These are phyloP conservation scores for Pantala flavescens DNA, from an alignment of 1,140 invertebrate genomes.

Conservation along the genomic window DNA sequence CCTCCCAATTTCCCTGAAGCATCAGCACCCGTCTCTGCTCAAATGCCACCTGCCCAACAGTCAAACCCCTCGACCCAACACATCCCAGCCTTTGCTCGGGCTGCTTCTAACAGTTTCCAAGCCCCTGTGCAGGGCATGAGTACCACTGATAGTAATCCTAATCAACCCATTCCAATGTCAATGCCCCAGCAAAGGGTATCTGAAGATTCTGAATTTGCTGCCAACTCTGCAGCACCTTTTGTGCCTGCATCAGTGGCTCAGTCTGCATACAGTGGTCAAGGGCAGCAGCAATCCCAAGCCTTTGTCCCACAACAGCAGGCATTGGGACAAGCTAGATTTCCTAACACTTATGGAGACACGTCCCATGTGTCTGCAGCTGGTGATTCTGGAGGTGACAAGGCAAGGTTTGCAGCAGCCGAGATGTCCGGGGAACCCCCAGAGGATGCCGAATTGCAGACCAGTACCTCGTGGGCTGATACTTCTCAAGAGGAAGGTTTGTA, in stretches of 20 bases:
- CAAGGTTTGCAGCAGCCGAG: neutral
- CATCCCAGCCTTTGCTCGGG: conserved; percentile 17
- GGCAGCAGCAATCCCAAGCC: neutral
- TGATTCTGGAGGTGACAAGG: neutral
- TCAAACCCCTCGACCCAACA: conserved; percentile 8
- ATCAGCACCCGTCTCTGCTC: neutral
- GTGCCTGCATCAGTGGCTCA: neutral
- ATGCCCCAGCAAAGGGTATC: conserved; percentile 14
- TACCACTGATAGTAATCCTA: neutral
- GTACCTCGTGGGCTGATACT: neutral
- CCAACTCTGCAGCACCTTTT: neutral
- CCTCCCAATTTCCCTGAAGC: conserved; percentile 7
- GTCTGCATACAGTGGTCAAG: neutral
- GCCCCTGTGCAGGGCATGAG: neutral
- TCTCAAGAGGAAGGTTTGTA: conserved; percentile 6
- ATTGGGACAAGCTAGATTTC: neutral
- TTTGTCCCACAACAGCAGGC: conserved; percentile 13
- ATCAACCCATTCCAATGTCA: conserved; percentile 16
- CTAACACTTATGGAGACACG: conserved; percentile 5
- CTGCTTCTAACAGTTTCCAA: neutral
- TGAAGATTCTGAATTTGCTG: neutral
- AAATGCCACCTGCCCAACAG: neutral
- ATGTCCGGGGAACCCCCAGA: neutral
- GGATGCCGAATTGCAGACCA: neutral
- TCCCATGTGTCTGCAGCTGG: conserved; percentile 2